These are phyloP conservation scores for Troides aeacus DNA, from an alignment of 2,888 invertebrate genomes.

Conservation along the genomic window DNA sequence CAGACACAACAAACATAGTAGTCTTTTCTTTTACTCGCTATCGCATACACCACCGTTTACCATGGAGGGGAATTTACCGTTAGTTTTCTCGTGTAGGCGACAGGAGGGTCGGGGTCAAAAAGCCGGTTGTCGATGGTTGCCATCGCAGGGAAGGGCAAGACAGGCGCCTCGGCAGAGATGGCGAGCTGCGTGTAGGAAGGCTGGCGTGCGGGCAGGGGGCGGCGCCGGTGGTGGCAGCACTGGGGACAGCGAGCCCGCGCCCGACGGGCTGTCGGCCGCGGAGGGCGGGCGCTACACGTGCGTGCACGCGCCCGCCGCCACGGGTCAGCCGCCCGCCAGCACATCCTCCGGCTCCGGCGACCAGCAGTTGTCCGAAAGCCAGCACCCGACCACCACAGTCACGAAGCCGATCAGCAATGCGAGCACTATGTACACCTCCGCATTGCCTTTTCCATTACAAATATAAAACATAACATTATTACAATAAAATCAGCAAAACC, in stretches of 20 bases:
- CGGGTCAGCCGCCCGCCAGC: conserved; percentile 85
- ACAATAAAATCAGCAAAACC: too few relatives aligned
- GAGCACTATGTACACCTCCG: conserved; percentile 87
- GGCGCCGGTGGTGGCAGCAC: conserved; percentile 66
- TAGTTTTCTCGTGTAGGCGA: conserved; percentile 66
- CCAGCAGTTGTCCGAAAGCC: conserved; percentile 89
- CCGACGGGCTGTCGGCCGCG: conserved; percentile 63
- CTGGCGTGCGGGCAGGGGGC: conserved; percentile 52
- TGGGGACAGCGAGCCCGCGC: conserved; percentile 59
- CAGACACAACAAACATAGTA: conserved; percentile 38
- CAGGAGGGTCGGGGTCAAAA: conserved; percentile 64
- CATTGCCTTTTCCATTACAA: conserved; percentile 77
- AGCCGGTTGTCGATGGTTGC: conserved; percentile 46
- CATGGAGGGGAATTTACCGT: conserved; percentile 62
- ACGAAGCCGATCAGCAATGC: conserved; percentile 86
- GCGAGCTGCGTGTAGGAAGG: conserved; percentile 61
- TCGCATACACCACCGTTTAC: conserved; percentile 65
- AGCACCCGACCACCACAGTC: conserved; percentile 81
- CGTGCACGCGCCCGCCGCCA: conserved; percentile 81
- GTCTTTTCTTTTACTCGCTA: conserved; percentile 39
- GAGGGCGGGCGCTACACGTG: conserved; percentile 78
- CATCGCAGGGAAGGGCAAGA: conserved; percentile 60
- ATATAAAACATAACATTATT: too few relatives aligned
- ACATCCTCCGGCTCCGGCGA: conserved; percentile 85
- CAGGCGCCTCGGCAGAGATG: conserved; percentile 66